Percentiles rank a stretch among this genome's conserved stretches.
These are phyloP conservation scores for Siniperca chuatsi DNA, from an alignment of 2,113 vertebrate species.

Conservation along the genomic window DNA sequence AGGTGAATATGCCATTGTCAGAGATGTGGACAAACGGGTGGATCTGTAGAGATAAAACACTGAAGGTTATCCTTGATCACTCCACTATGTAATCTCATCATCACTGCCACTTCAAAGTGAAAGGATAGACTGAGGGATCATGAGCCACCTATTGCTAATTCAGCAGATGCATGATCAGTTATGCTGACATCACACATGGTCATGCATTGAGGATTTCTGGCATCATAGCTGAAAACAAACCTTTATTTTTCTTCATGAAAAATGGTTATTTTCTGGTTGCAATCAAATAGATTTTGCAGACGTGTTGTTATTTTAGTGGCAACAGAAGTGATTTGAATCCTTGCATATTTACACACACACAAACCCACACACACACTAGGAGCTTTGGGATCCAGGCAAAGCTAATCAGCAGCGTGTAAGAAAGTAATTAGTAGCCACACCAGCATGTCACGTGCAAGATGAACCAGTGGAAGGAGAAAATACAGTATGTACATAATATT, in stretches of 20 bases:
- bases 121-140: constrained; percentile 43
- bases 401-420: constrained; percentile 61
- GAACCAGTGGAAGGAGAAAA: constrained; percentile 33
- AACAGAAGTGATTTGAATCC: constrained; percentile 73
- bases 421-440: constrained; percentile 67
- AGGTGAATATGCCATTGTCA: constrained; percentile 38
- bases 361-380: constrained; percentile 19
- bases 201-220: constrained; percentile 32
- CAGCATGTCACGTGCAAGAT: constrained; percentile 40
- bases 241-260: constrained; percentile 62
- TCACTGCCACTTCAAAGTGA: constrained; percentile 45
- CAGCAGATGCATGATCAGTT: constrained; percentile 33
- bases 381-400: constrained; percentile 46
- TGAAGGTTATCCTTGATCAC: constrained; percentile 60
- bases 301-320: constrained; percentile 63
- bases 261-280: constrained; percentile 63
- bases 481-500: constrained; percentile 10
- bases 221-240: constrained; percentile 46
- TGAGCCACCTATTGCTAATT: constrained; percentile 55
- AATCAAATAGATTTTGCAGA: constrained; percentile 78
- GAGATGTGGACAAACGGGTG: constrained; percentile 27
- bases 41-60: constrained; percentile 47
- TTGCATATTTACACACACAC: constrained; percentile 36
- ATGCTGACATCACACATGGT: constrained; percentile 51
- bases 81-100: constrained; percentile 60